Conservation (phyloP, 2,888 invertebrate species). For the Cephus pulcher region DNA sequence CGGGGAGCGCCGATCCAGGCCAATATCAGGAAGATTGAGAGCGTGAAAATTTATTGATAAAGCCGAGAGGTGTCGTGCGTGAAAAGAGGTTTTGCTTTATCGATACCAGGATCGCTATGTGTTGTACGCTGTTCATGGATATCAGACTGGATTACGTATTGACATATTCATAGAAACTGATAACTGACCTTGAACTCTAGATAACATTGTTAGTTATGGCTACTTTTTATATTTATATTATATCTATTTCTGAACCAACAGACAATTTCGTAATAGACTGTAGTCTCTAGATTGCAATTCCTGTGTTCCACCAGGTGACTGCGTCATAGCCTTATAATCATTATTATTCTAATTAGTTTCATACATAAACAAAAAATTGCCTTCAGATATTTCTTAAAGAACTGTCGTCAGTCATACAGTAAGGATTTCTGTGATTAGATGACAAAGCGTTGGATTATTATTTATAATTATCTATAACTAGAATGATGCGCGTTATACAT, state of each 20-base stretch:
- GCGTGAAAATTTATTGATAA: conserved; percentile 12
- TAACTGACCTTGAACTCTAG: background rate
- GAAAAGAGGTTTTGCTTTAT: background rate
- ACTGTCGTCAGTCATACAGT: background rate
- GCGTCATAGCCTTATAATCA: background rate
- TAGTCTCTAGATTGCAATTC: background rate
- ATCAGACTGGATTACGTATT: background rate
- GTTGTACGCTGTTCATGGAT: background rate
- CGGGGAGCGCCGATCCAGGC: conserved; percentile 13
- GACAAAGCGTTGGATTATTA: background rate
- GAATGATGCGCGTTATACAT: background rate
- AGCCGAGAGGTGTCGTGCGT: background rate
- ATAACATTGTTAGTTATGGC: background rate
- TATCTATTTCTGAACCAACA: background rate
- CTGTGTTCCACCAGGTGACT: background rate
- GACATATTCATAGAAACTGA: background rate
- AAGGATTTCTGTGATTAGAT: background rate
- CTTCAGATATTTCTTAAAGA: background rate
- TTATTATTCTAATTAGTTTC: background rate
- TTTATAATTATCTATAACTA: background rate
- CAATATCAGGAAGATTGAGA: conserved; percentile 26
- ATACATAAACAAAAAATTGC: background rate
- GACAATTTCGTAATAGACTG: background rate
- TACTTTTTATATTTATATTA: background rate
- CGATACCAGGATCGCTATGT: background rate